Conservation (phyloP, 2,113 vertebrate species). For the Eurypyga helias region DNA sequence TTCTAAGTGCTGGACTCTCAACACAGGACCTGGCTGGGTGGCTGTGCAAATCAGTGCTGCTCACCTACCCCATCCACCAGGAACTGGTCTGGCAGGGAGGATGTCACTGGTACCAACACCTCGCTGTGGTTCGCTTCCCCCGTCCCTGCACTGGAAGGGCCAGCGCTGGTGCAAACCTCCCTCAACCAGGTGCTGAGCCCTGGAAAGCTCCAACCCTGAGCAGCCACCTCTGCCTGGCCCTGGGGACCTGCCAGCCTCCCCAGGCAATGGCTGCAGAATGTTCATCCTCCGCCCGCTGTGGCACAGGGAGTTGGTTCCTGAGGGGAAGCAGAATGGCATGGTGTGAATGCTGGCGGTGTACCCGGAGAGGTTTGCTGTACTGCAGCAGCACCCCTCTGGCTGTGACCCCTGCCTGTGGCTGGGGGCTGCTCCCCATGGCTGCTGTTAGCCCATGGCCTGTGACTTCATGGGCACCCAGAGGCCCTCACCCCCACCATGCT, state of each 20-base stretch:
- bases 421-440: not conserved
- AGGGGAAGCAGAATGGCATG: not conserved
- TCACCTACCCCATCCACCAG: not conserved
- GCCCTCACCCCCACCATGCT: not conserved
- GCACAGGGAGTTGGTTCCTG: not conserved
- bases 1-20: not conserved
- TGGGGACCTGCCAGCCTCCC: not conserved
- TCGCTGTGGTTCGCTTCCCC: not conserved
- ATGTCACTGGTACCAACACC: not conserved
- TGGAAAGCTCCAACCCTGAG: not conserved
- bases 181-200: not conserved
- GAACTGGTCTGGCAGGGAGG: not conserved
- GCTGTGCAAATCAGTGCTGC: not conserved
- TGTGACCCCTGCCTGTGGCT: not conserved
- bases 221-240: not conserved
- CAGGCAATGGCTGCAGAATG: not conserved
- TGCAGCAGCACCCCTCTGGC: not conserved
- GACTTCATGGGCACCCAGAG: not conserved
- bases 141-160: not conserved
- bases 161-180: not conserved
- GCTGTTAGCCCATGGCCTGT: not conserved
- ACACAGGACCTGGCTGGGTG: not conserved
- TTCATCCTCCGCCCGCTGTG: not conserved
- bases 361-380: accelerated
- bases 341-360: not conserved